Conservation (phyloP, 1,140 invertebrate species). For the Kradibia gibbosae region DNA sequence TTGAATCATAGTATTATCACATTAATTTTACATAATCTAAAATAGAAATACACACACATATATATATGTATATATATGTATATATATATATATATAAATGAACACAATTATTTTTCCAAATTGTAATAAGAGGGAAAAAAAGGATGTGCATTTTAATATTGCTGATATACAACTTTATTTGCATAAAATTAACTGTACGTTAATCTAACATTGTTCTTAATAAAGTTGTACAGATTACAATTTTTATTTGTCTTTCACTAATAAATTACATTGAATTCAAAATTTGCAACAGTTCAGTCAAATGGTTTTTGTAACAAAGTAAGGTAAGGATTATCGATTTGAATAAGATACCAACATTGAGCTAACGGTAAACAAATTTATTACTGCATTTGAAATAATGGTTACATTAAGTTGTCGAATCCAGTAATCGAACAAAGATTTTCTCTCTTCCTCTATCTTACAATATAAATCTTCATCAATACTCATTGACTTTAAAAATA, state of each 20-base stretch:
- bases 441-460: background rate
- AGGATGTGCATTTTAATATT: slow-evolving; percentile 4
- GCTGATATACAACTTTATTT: slow-evolving; percentile 47
- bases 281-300: too few species aligned
- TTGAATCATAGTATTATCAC: background rate
- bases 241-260: slow-evolving; percentile 18
- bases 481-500: background rate
- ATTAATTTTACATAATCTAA: background rate
- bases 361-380: slow-evolving; percentile 52
- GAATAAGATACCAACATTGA: slow-evolving; percentile 6
- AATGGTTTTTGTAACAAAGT: too few species aligned
- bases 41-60: too few species aligned
- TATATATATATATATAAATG: background rate
- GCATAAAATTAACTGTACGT: slow-evolving; percentile 51
- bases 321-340: background rate
- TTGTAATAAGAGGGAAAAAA: slow-evolving; percentile 27
- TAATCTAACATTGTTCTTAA: slow-evolving; percentile 53
- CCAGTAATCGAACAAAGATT: background rate
- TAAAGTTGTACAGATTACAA: slow-evolving; percentile 54
- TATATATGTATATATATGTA: too few species aligned
- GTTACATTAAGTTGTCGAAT: background rate
- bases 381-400: slow-evolving; percentile 39
- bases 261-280: background rate
- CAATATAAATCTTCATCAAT: slow-evolving; percentile 26
- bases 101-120: slow-evolving; percentile 6